phyloP scores from a whole-genome alignment of 2,797 vertebrate genomes.

The Clarias laeviceps region DNA sequence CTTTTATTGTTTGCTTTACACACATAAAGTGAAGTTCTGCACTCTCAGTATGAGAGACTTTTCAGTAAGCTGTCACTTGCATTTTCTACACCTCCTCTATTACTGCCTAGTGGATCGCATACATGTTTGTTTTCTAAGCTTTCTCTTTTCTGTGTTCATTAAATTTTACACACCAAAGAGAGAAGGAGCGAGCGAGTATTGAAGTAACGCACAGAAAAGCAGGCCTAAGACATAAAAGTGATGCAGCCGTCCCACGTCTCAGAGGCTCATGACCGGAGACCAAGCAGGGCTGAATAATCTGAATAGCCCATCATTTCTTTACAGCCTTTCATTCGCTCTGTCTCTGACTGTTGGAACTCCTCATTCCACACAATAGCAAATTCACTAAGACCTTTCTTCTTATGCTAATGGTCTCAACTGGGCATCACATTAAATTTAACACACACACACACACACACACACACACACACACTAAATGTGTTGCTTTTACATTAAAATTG shows the following conservation, averaged over 20 bases:
- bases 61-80: conserved; percentile 49
- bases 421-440: conserved; percentile 82
- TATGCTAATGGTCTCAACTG: conserved; percentile 89
- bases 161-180: conserved; percentile 76
- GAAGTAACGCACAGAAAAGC: conserved; percentile 70
- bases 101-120: conserved; percentile 74
- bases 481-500: conserved; percentile 25
- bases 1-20: background rate
- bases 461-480: conserved; percentile 28
- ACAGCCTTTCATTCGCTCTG: conserved; percentile 83
- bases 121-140: conserved; percentile 74
- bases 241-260: conserved; percentile 84
- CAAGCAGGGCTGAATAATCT: conserved; percentile 84
- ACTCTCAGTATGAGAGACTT: conserved; percentile 48
- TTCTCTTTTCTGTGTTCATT: conserved; percentile 84
- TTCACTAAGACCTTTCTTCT: conserved; percentile 96
- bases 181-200: conserved; percentile 57
- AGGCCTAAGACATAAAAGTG: conserved; percentile 88
- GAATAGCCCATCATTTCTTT: conserved; percentile 90
- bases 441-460: conserved; percentile 70
- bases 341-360: conserved; percentile 90
- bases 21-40: conserved; percentile 21
- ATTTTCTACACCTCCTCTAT: conserved; percentile 60
- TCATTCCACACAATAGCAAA: conserved; percentile 93
- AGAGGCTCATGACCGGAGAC: conserved; percentile 81